Conservation (phyloP, 1,140 invertebrate species). For the Riptortus pedestris region DNA sequence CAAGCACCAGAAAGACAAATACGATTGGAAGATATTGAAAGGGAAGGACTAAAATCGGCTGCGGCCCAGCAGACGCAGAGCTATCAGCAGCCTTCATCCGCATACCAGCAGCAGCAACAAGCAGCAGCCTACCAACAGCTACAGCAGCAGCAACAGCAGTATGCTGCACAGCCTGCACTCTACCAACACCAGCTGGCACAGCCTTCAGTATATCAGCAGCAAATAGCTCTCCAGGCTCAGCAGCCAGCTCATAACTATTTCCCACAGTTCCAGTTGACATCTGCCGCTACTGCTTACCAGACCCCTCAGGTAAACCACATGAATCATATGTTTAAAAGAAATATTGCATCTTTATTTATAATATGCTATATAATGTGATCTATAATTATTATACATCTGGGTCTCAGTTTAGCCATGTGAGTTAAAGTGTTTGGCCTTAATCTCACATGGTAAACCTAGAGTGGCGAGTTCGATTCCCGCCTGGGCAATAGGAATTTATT, state of each 20-base stretch:
- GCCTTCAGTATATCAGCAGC: not conserved
- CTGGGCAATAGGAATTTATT: no score
- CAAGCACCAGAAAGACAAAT: not conserved
- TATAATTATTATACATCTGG: no score
- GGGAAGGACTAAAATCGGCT: conserved; percentile 2
- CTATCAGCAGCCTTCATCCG: not conserved
- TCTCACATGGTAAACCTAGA: no score
- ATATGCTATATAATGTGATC: no score
- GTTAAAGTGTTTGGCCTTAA: no score
- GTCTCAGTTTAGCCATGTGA: no score
- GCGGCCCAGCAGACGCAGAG: not conserved
- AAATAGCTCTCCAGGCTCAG: not conserved
- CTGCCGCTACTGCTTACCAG: not conserved
- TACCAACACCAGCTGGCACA: not conserved
- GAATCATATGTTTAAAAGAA: no score
- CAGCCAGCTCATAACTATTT: not conserved
- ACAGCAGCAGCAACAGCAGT: not conserved
- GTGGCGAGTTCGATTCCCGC: no score
- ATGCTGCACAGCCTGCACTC: not conserved
- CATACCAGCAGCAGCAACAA: not conserved
- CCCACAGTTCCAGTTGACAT: not conserved
- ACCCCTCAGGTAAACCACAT: conserved; percentile 1
- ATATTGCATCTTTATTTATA: no score
- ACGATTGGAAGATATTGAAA: conserved; percentile 1
- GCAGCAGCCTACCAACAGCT: not conserved